Percentiles rank a stretch among this genome's conserved stretches.
These are phyloP conservation scores for Catharus minimus DNA, from an alignment of 2,113 vertebrate genomes.

Conservation along the genomic window DNA sequence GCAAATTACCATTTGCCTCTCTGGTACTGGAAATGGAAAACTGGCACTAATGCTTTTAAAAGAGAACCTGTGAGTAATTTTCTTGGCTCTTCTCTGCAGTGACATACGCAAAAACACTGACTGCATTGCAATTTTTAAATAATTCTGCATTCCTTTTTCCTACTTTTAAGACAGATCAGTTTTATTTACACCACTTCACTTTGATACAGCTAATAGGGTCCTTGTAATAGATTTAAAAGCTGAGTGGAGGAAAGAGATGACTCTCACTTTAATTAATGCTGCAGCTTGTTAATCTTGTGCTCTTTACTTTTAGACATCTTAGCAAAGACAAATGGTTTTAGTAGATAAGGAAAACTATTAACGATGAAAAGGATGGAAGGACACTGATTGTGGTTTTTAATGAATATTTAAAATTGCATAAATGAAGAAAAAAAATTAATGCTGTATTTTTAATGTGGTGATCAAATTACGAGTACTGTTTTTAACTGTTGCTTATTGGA, in stretches of 20 bases:
- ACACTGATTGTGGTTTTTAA: conserved; percentile 54
- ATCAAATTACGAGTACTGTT: conserved; percentile 17
- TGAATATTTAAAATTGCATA: conserved; percentile 35
- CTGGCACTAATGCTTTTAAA: neutral
- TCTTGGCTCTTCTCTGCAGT: neutral
- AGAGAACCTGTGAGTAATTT: conserved; percentile 1
- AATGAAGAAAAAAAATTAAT: conserved; percentile 19
- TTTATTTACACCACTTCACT: conserved; percentile 47
- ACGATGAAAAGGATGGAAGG: conserved; percentile 30
- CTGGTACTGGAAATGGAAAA: conserved; percentile 5
- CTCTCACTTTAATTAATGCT: conserved; percentile 70
- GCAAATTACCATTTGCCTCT: neutral
- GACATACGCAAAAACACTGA: neutral
- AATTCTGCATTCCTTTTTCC: neutral
- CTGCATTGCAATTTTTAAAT: neutral
- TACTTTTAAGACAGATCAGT: conserved; percentile 24
- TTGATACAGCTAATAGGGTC: conserved; percentile 4
- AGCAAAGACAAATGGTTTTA: conserved; percentile 68
- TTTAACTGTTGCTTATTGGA: conserved; percentile 36
- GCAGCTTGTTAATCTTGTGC: conserved; percentile 53
- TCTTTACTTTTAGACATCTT: conserved; percentile 55
- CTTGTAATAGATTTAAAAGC: conserved; percentile 42
- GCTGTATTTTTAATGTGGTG: conserved; percentile 16
- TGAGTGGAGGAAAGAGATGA: conserved; percentile 40
- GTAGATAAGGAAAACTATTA: conserved; percentile 68